phyloP scores from a whole-genome alignment of 2,113 vertebrate genomes.

The Xenotilapia leptura region DNA sequence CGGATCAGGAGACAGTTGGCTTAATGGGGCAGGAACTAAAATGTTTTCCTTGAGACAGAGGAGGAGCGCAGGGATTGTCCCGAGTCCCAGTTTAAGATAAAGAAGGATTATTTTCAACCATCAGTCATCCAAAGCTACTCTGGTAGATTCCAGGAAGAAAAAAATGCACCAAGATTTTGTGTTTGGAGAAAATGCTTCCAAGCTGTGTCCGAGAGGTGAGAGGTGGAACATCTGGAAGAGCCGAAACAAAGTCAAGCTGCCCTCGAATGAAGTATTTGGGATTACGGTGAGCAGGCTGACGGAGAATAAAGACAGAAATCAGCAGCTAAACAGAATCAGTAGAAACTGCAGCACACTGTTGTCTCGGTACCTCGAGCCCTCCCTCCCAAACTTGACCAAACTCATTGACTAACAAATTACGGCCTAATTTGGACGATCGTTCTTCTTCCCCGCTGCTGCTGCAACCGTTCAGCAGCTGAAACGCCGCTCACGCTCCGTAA shows the following conservation, averaged over 20 bases:
- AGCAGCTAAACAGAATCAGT: neutral
- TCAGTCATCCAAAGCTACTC: neutral
- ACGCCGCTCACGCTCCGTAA: neutral
- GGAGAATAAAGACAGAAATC: neutral
- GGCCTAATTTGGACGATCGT: neutral
- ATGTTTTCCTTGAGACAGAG: neutral
- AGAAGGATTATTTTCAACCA: neutral
- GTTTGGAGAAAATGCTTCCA: neutral
- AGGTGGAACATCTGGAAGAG: neutral
- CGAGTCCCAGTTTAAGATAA: neutral
- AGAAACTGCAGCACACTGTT: neutral
- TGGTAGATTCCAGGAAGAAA: neutral
- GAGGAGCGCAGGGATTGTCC: neutral
- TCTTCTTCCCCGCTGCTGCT: neutral
- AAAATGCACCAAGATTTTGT: neutral
- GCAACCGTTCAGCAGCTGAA: neutral
- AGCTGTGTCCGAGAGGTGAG: neutral
- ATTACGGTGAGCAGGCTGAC: neutral
- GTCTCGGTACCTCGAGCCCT: neutral
- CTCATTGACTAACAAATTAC: neutral
- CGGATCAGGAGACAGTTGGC: neutral
- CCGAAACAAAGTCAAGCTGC: neutral
- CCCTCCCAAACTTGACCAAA: neutral
- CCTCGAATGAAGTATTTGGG: neutral
- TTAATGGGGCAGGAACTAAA: fast-evolving